Conservation (phyloP, 1,140 invertebrate species). For the Goniozus legneri region DNA sequence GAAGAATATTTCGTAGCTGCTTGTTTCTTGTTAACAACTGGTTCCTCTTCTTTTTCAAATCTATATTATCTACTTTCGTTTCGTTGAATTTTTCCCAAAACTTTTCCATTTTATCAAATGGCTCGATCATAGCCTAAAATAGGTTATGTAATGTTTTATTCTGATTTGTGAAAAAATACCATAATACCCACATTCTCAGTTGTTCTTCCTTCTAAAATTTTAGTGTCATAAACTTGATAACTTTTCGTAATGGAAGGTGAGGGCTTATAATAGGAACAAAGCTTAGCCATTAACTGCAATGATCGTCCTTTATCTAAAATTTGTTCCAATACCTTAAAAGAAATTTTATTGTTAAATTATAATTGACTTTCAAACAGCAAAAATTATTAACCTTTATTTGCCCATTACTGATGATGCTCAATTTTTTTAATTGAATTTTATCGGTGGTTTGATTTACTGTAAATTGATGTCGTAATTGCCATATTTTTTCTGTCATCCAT, state of each 20-base stretch:
- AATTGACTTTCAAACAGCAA: too few relatives aligned
- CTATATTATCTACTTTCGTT: conserved; percentile 40
- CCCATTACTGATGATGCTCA: conserved; percentile 34
- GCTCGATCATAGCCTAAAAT: conserved; percentile 14
- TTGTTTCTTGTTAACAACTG: conserved; percentile 34
- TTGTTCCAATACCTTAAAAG: conserved; percentile 3
- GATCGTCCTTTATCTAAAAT: conserved; percentile 26
- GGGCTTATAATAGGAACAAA: conserved; percentile 37
- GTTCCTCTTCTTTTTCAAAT: conserved; percentile 26
- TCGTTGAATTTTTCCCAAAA: conserved; percentile 46
- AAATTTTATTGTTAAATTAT: conserved; percentile 4
- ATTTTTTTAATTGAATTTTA: conserved; percentile 33
- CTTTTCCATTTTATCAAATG: conserved; percentile 37
- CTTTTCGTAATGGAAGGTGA: conserved; percentile 27
- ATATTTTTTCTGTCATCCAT: conserved; percentile 23
- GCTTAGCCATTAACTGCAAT: conserved; percentile 28
- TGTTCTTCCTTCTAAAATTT: conserved; percentile 6
- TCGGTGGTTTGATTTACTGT: conserved; percentile 29
- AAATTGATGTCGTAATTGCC: conserved; percentile 31
- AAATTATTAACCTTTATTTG: conserved; percentile 34
- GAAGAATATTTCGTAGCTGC: conserved; percentile 28
- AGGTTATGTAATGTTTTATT: neutral
- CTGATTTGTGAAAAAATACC: neutral
- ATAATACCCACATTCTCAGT: conserved; percentile 12
- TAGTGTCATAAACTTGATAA: conserved; percentile 21